Conservation (phyloP, 2,888 invertebrate genomes). For the Agonum fuliginosum region DNA sequence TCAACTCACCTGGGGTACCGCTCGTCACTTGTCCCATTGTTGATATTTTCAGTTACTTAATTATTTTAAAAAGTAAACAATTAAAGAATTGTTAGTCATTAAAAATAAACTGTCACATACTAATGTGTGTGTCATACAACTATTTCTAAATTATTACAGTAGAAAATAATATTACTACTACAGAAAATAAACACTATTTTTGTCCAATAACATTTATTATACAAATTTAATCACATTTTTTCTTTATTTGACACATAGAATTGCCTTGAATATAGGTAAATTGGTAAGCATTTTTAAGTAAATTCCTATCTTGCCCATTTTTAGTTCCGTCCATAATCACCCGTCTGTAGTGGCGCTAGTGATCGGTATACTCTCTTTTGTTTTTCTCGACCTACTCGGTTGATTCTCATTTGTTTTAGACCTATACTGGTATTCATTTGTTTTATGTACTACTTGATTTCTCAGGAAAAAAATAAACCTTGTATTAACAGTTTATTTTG, state of each 20-base stretch:
- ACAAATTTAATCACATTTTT: slow-evolving; percentile 47
- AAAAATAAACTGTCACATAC: slow-evolving; percentile 21
- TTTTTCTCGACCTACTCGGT: not conserved
- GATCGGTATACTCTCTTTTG: not conserved
- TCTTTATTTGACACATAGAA: slow-evolving; percentile 45
- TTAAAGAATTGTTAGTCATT: not conserved
- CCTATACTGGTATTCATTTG: not conserved
- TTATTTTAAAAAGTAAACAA: slow-evolving; percentile 34
- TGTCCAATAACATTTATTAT: not conserved
- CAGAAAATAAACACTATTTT: slow-evolving; percentile 8
- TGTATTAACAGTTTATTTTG: too few species aligned
- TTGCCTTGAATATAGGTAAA: slow-evolving; percentile 12
- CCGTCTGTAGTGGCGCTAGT: not conserved
- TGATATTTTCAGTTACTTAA: slow-evolving; percentile 5
- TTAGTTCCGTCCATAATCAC: not conserved
- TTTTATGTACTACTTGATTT: not conserved
- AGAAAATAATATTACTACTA: not conserved
- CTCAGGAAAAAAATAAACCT: too few species aligned
- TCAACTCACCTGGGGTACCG: slow-evolving; percentile 30
- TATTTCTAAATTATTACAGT: slow-evolving; percentile 5
- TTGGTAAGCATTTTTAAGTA: not conserved
- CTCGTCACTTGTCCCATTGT: slow-evolving; percentile 47
- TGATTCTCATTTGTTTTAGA: not conserved
- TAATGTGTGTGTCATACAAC: slow-evolving; percentile 9
- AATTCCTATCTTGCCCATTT: not conserved